Evolutionary conservation across 2,113 vertebrate genomes (phyloP).

Genomic region (Rhinolophus ferrumequinum): DNA sequence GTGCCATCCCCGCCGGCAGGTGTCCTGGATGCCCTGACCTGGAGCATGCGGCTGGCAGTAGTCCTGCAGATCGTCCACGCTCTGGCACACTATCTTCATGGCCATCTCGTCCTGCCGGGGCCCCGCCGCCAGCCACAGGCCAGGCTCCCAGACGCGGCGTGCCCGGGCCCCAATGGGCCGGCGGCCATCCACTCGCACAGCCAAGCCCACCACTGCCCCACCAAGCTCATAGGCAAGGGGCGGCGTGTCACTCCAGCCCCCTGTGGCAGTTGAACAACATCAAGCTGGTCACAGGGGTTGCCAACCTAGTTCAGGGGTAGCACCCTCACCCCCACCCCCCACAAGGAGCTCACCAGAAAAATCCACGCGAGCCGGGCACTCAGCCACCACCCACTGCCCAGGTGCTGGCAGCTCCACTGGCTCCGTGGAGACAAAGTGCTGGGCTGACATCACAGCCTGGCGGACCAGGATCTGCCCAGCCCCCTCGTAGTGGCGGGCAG

Average conservation of each 20-base stretch:
- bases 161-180: slow-evolving; percentile 91
- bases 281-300: background rate
- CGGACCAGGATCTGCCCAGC: slow-evolving; percentile 94
- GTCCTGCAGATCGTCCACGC: slow-evolving; percentile 90
- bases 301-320: background rate
- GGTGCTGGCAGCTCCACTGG: slow-evolving; percentile 83
- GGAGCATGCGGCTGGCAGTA: slow-evolving; percentile 95
- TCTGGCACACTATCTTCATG: slow-evolving; percentile 85
- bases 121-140: slow-evolving; percentile 86
- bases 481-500: slow-evolving; percentile 95
- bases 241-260: slow-evolving; percentile 97
- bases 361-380: slow-evolving; percentile 94
- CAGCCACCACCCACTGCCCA: slow-evolving; percentile 91
- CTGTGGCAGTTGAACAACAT: slow-evolving; percentile 77
- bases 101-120: slow-evolving; percentile 71
- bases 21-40: slow-evolving; percentile 82
- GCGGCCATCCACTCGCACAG: slow-evolving; percentile 91
- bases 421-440: slow-evolving; percentile 86
- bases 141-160: slow-evolving; percentile 87
- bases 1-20: background rate
- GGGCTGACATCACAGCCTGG: slow-evolving; percentile 93
- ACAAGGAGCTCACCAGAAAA: slow-evolving; percentile 89
- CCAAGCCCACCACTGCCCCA: slow-evolving; percentile 92
- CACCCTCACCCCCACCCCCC: background rate
- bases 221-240: slow-evolving; percentile 96